A percentile compares a stretch with the other conserved stretches of the same genome.
Evolutionary conservation across 2,113 vertebrate genomes (phyloP).

Genomic region (Sinocyclocheilus anshuiensis): DNA sequence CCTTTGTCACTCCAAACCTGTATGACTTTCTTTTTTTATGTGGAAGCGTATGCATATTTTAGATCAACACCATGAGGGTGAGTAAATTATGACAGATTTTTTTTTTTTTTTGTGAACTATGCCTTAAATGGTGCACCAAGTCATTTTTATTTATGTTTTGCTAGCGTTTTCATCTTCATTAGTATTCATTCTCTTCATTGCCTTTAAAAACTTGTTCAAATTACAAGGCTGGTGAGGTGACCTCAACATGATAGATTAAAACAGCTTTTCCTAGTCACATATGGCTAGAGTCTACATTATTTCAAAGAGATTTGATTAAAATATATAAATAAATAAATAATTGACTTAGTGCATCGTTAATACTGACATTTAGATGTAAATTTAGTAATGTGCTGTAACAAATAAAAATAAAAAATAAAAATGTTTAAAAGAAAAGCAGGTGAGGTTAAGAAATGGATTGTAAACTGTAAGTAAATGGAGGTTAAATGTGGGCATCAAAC

Average conservation of each 20-base stretch:
- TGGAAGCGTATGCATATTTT: background rate
- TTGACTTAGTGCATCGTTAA: background rate
- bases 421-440: background rate
- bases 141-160: background rate
- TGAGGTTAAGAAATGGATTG: background rate
- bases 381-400: background rate
- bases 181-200: background rate
- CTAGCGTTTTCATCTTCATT: background rate
- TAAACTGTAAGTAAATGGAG: background rate
- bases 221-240: background rate
- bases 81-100: background rate
- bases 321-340: background rate
- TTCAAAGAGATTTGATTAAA: background rate
- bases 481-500: background rate
- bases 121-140: background rate
- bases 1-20: background rate
- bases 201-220: background rate
- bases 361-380: background rate
- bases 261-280: background rate
- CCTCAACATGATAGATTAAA: background rate
- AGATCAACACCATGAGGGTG: background rate
- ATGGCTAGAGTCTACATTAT: background rate
- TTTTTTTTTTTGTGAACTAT: background rate
- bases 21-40: background rate
- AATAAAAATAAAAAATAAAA: background rate